phyloP scores from a whole-genome alignment of 2,113 vertebrate species.

The Suncus etruscus region DNA sequence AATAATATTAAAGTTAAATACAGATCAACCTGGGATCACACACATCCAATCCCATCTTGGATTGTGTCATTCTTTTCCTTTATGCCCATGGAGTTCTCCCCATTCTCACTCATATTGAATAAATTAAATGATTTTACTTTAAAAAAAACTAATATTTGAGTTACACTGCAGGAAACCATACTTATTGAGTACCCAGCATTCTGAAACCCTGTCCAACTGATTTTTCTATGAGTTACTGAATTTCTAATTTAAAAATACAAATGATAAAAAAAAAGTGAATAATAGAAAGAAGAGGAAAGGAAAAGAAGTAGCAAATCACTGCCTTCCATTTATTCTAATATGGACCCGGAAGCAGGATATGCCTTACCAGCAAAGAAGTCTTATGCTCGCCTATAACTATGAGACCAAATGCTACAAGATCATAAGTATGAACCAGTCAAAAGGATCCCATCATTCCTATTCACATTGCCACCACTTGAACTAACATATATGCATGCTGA shows the following conservation, averaged over 20 bases:
- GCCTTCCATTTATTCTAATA: background rate
- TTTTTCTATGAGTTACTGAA: background rate
- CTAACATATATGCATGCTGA: background rate
- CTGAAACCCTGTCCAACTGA: background rate
- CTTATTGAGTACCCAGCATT: background rate
- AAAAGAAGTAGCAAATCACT: conserved; percentile 8
- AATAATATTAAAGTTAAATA: background rate
- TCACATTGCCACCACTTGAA: background rate
- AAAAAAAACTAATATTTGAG: background rate
- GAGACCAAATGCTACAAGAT: too few relatives aligned
- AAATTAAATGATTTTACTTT: background rate
- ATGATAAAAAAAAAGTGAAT: background rate
- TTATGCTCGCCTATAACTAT: background rate
- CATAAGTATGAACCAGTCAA: background rate
- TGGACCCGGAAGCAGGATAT: background rate
- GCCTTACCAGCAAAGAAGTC: background rate
- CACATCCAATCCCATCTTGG: too few relatives aligned
- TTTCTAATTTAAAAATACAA: conserved; percentile 41
- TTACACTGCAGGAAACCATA: conserved; percentile 19
- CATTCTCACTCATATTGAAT: background rate
- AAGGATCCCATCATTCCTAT: background rate
- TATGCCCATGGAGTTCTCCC: too few relatives aligned
- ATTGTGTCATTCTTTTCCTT: background rate
- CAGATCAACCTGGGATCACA: background rate
- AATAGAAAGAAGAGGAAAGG: background rate